Evolutionary conservation across 2,113 vertebrate genomes (phyloP), one percentile per base, ranked within the genome.

Genomic region (Rana temporaria): DNA sequence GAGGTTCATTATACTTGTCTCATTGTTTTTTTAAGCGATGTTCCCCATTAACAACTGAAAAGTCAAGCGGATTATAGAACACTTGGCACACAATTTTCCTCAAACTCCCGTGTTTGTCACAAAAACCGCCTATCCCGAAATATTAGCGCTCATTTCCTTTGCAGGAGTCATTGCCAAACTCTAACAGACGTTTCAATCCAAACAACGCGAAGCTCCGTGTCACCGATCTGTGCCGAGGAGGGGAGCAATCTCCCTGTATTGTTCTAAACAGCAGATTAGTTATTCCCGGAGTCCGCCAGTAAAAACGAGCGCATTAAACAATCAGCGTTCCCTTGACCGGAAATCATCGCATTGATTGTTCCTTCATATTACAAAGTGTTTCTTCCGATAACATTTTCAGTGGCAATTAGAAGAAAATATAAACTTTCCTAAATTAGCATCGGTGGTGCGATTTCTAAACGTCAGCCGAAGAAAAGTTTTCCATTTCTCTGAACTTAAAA

Each of bases 151-250:
- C 75, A 83, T 85, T 88, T 90, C 88, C 89, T 85, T 9, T 0
- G 71, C 70, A 85, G 79, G 81, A 71, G 17, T 1, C 6, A 0
- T 69, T 91, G 86, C 89, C 90, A 85, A 85, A 77, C 67, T 48
- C 82, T 59, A 88, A 90, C 86, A 88, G 85, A 84, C 65, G 62
- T 77, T 85, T 85, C 85, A 84, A 88, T 90, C 89, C 87, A 87
- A 65, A 72, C 42, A 73, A 34, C 69, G 22, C 68, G 2, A 16
- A 22, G 18, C 55, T 38, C 22, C 15, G 6, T 38, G 53, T 59
- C 64, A 30, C 57, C 52, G 30, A 56, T 57, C 71, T 30, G 56
- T 32, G 67, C 20, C 18, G 5, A 42, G 42, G 57, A 62, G 15
- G 34, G 17, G 68, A 73, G 60, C 55, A 81, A 26, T 80, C 56